Evolutionary conservation across 2,113 vertebrate species (phyloP).

Genomic region (Lynx canadensis): DNA sequence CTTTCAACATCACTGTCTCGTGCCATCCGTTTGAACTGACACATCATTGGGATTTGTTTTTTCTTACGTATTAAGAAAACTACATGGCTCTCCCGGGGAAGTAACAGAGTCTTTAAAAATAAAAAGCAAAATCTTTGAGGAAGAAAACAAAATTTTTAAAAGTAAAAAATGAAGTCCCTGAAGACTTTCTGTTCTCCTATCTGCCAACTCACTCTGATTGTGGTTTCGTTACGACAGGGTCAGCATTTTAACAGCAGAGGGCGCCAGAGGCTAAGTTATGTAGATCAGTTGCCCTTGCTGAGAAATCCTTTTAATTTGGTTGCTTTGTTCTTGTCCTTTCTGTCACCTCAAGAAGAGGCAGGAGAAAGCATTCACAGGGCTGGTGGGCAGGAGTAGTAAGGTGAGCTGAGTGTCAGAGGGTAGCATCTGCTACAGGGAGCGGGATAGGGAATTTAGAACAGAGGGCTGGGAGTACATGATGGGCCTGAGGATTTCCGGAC

Average conservation of each 20-base stretch:
- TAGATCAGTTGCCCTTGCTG: neutral
- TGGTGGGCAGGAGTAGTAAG: neutral
- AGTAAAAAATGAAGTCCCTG: neutral
- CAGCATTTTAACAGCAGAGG: constrained; percentile 81
- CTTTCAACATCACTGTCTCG: neutral
- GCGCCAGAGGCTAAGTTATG: constrained; percentile 72
- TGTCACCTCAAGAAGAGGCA: neutral
- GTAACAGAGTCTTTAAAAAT: neutral
- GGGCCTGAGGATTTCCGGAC: neutral
- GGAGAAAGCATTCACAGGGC: neutral
- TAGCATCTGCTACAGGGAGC: neutral
- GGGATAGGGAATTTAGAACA: neutral
- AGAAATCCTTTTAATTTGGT: neutral
- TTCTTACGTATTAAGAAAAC: neutral
- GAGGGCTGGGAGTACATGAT: accelerated
- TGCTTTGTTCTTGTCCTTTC: neutral
- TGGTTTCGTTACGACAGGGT: neutral
- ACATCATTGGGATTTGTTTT: neutral
- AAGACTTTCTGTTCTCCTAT: neutral
- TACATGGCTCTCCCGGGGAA: neutral
- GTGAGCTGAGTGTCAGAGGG: neutral
- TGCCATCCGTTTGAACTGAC: neutral
- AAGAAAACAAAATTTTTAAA: neutral
- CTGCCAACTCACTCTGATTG: neutral
- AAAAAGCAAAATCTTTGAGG: neutral